Evolutionary conservation across 2,888 invertebrate genomes (phyloP).

Genomic region (Scrobipalpa atriplicella): DNA sequence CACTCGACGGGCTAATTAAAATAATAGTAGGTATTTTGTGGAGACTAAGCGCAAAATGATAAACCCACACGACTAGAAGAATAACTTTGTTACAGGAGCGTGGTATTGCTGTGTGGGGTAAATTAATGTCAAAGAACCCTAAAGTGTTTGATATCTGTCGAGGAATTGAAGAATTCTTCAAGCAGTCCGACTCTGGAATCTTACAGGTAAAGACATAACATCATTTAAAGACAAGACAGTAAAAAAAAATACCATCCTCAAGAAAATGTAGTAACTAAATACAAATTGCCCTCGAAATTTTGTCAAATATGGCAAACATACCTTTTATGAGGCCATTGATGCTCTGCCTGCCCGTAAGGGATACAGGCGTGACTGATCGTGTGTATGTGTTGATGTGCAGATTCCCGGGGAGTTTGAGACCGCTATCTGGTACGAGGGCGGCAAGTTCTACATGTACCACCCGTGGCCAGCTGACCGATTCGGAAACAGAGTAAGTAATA

Average conservation of each 20-base stretch:
- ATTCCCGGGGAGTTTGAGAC: slow-evolving; percentile 74
- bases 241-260: too few species aligned
- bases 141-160: slow-evolving; percentile 71
- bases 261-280: too few species aligned
- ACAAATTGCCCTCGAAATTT: too few species aligned
- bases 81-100: slow-evolving; percentile 48
- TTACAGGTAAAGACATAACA: slow-evolving; percentile 55
- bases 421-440: slow-evolving; percentile 83
- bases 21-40: too few species aligned
- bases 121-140: slow-evolving; percentile 58
- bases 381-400: slow-evolving; percentile 42
- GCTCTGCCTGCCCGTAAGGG: too few species aligned
- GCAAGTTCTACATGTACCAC: slow-evolving; percentile 83
- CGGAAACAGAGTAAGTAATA: slow-evolving; percentile 60
- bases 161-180: slow-evolving; percentile 69
- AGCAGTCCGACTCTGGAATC: slow-evolving; percentile 66
- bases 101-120: slow-evolving; percentile 75
- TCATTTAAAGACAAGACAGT: too few species aligned
- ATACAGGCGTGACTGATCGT: background rate
- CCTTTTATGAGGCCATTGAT: too few species aligned
- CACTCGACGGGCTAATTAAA: too few species aligned
- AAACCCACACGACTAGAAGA: background rate
- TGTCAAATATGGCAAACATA: background rate
- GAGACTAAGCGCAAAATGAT: background rate
- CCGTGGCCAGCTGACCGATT: slow-evolving; percentile 77